A percentile compares a stretch with the other conserved stretches of the same genome.
Conservation (phyloP, 2,888 invertebrate genomes). For the Cephus pulcher region DNA sequence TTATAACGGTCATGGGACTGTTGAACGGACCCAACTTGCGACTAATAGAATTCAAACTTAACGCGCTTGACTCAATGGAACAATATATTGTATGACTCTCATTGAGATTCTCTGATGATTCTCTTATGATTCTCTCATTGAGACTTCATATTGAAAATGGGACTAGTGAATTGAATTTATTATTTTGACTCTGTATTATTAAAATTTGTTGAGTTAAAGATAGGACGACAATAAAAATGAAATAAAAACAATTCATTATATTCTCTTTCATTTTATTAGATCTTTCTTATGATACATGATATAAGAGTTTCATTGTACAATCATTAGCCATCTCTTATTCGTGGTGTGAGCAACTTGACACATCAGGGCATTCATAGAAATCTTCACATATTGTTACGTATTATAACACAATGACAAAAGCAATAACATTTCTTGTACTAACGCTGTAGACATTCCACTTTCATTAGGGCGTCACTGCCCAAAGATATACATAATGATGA, state of each 20-base stretch:
- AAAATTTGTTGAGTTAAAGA: too few relatives aligned
- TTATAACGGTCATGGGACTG: too few relatives aligned
- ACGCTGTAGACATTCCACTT: conserved; percentile 16
- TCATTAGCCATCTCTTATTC: conserved; percentile 27
- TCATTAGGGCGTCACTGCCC: conserved; percentile 15
- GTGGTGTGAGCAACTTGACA: conserved; percentile 26
- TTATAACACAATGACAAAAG: conserved; percentile 25
- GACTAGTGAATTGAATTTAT: too few relatives aligned
- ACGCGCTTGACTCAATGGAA: too few relatives aligned
- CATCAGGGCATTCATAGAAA: conserved; percentile 18
- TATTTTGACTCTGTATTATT: too few relatives aligned
- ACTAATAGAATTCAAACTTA: too few relatives aligned
- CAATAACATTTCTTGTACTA: conserved; percentile 19
- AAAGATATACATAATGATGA: neutral
- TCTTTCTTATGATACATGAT: conserved; percentile 36
- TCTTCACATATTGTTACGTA: conserved; percentile 11
- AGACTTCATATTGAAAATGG: too few relatives aligned
- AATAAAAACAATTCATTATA: conserved; percentile 19
- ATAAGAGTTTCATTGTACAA: conserved; percentile 36
- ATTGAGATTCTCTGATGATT: too few relatives aligned
- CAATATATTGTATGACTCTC: too few relatives aligned
- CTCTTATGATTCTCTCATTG: too few relatives aligned
- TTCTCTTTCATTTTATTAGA: conserved; percentile 36
- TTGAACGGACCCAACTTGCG: too few relatives aligned
- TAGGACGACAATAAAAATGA: too few relatives aligned